Evolutionary conservation across 2,797 vertebrate genomes (phyloP).

Genomic region (Eptatretus atami): DNA sequence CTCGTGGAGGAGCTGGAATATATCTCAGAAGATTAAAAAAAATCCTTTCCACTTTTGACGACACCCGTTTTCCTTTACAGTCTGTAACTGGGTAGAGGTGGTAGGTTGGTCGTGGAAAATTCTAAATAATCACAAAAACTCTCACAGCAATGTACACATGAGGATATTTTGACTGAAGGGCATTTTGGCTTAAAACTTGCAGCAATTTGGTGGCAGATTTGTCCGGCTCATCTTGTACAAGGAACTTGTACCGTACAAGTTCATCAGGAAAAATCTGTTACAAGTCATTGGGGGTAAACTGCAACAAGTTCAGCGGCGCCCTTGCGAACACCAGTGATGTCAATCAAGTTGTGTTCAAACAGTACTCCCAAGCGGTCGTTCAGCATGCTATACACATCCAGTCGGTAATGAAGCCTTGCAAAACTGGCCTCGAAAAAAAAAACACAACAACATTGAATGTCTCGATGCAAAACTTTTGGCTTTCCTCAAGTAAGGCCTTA

Average conservation of each 20-base stretch:
- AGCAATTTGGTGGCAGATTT: constrained; percentile 8
- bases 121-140: constrained; percentile 6
- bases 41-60: constrained; percentile 7
- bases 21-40: constrained; percentile 7
- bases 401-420: constrained; percentile 7
- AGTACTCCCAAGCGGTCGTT: constrained; percentile 8
- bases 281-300: constrained; percentile 8
- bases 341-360: not conserved
- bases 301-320: not conserved
- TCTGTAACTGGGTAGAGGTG: constrained; percentile 7
- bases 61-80: constrained; percentile 7
- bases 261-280: constrained; percentile 8
- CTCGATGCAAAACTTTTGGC: constrained; percentile 5
- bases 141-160: constrained; percentile 6
- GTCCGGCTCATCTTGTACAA: constrained; percentile 7
- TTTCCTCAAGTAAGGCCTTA: constrained; percentile 4
- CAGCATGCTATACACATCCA: constrained; percentile 7
- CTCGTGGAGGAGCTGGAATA: too few species aligned
- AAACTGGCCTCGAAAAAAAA: not conserved
- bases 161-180: constrained; percentile 8
- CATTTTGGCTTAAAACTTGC: constrained; percentile 5
- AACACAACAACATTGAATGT: not conserved
- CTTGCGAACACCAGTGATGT: constrained; percentile 7
- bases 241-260: constrained; percentile 8
- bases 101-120: too few species aligned